Evolutionary conservation across 92 coral and sea anemone genomes (phyloP), one percentile per base, ranked within the genome.

Genomic region (Porites cylindrica): DNA sequence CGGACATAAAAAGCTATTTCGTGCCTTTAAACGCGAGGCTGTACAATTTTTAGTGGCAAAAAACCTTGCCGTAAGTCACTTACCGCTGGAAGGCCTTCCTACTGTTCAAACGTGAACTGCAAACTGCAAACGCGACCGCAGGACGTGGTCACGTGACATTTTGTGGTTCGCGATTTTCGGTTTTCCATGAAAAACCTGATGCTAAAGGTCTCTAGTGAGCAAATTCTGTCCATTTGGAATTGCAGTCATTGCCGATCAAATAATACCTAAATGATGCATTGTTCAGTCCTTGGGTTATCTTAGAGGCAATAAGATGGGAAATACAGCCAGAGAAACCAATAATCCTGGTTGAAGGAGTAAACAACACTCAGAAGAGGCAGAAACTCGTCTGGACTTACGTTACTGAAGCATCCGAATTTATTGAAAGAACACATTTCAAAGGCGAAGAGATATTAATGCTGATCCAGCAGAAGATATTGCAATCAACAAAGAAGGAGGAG

Each of bases 221-320:
- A 0, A 0, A 21, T 21, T 0, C 0, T 0, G 0, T 21, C 0
- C 0, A 21, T 21, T 21, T 0, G 0, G 0, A 21, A 21, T 0
- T 0, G 0, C 23, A 21, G 23, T 0, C 0, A 21, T 21, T 0
- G 0, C 0, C 0, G 0, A 21, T 4, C 61, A 56, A 56, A 56
- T 56, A 56, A 56, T 32, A 14, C 61, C 17, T 56, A 56, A 14
- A 56, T 56, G 61, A 56, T 56, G 2, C 14, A 10, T 14, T 8
- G 61, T 56, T 56, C n/a, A n/a, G n/a, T 56, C 17, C 3, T 56
- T 56, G 61, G 11, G 61, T 1, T 56, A 56, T 56, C 7, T 56
- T 14, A 56, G 61, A 56, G 11, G 12, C 61, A 10, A 56, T 56
- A 56, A 56, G 61, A 56, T 56, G 61, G 61, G 61, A 56, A 0